Evolutionary conservation across 2,888 invertebrate genomes (phyloP), one percentile per base, ranked within the genome.

Genomic region (Plagodis pulveraria): DNA sequence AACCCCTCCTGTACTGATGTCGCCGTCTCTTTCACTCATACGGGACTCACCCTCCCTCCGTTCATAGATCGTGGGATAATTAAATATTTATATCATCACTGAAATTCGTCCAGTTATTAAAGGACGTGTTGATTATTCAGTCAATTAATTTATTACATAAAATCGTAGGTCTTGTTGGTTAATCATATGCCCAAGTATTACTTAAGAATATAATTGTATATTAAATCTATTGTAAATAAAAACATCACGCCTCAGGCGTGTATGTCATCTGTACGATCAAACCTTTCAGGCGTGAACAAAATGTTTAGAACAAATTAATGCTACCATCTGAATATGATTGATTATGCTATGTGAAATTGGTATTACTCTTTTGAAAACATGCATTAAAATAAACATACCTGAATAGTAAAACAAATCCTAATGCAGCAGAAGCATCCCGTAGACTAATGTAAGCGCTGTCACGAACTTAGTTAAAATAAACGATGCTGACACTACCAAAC

Each of bases 11-110:
- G 46, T 49, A 79, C 71, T 73, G 76, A 76, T 85, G 80, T 77
- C 57, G 72, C 83, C 72, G 70, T 90, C 91, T 82, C 86, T 73
- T 80, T 91, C 82, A 67, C 78, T 58, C 87, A 73, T 63, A 58
- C 45, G 51, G 75, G 67, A 76, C 72, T 72, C 81, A 83, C 91
- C 89, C 88, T 84, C 78, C 74, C 88, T 84, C 78, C 74, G 71
- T 77, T 78, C 76, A 81, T 76, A 74, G 79, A 84, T 84, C 87
- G 85, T 88, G 86, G 83, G 86, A 88, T 89, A 89, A 91, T 91
- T 90, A 90, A 91, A 91, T 89, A 91, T 91, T 88, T 88, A 91
- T 87, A 72, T 83, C 81, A 84, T 86, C 79, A 77, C 78, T 79
- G 73, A 79, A 52, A 75, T 70, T 69, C 56, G 70, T 62, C 35